phyloP scores from a whole-genome alignment of 1,140 invertebrate species.

The Whitmania pigra region DNA sequence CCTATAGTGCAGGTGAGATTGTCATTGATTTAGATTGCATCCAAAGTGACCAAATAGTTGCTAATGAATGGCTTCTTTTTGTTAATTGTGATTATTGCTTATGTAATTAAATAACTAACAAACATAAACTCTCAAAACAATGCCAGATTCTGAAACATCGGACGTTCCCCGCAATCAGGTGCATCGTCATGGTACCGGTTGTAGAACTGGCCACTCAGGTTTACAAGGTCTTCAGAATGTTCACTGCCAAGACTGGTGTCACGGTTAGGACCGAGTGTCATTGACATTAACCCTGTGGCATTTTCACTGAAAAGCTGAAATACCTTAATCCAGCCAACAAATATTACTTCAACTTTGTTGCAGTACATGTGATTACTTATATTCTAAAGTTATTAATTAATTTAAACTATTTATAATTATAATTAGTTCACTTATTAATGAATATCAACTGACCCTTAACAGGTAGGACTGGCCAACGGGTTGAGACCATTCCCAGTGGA shows the following conservation, averaged over 20 bases:
- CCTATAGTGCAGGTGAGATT: slow-evolving; percentile 64
- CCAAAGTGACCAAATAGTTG: background rate
- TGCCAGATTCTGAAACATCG: slow-evolving; percentile 42
- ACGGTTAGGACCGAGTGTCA: slow-evolving; percentile 45
- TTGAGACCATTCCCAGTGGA: slow-evolving; percentile 59
- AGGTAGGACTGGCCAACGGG: slow-evolving; percentile 56
- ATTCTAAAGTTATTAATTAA: background rate
- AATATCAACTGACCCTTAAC: background rate
- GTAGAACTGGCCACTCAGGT: slow-evolving; percentile 81
- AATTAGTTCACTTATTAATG: too few relatives aligned
- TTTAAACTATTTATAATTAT: too few relatives aligned
- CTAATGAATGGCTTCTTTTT: background rate
- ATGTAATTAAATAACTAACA: background rate
- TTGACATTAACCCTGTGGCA: background rate
- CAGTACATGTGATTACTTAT: too few relatives aligned
- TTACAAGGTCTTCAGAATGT: slow-evolving; percentile 63
- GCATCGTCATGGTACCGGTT: slow-evolving; percentile 77
- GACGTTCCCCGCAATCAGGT: slow-evolving; percentile 54
- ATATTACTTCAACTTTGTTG: too few relatives aligned
- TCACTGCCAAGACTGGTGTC: slow-evolving; percentile 57
- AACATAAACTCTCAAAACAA: background rate
- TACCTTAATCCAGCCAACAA: too few relatives aligned
- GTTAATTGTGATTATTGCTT: background rate
- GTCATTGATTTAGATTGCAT: background rate
- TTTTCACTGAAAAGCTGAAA: too few relatives aligned